These are phyloP conservation scores for Caranx melampygus DNA, from an alignment of 2,113 vertebrate species.

Conservation along the genomic window DNA sequence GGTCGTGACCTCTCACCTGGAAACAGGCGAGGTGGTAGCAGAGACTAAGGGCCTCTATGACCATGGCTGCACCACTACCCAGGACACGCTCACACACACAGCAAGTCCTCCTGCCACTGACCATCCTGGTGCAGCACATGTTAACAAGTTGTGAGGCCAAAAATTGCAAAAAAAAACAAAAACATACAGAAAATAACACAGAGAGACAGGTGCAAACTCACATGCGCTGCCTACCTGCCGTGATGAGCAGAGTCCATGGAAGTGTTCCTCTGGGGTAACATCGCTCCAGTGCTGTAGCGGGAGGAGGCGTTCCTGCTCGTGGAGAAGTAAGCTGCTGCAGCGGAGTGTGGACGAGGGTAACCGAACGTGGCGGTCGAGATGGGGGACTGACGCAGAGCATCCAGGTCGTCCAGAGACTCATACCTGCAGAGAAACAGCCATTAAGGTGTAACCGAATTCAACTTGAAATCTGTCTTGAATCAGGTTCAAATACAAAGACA, in stretches of 20 bases:
- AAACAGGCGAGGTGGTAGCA: constrained; percentile 97
- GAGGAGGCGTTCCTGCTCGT: constrained; percentile 69
- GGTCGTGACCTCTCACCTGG: constrained; percentile 89
- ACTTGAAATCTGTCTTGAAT: not conserved
- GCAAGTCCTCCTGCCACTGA: constrained; percentile 92
- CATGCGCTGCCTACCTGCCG: constrained; percentile 79
- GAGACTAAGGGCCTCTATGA: constrained; percentile 96
- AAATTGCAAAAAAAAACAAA: not conserved
- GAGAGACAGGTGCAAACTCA: not conserved
- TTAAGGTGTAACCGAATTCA: not conserved
- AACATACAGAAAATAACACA: not conserved
- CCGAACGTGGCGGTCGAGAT: constrained; percentile 48
- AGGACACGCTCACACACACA: constrained; percentile 91
- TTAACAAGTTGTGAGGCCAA: constrained; percentile 42
- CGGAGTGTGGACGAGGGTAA: constrained; percentile 79
- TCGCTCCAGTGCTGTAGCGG: constrained; percentile 67
- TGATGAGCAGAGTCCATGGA: constrained; percentile 58
- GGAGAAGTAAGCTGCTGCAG: constrained; percentile 74
- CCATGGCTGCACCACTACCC: constrained; percentile 95
- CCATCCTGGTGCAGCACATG: constrained; percentile 87
- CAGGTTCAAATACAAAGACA: not conserved
- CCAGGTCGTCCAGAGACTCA: constrained; percentile 93
- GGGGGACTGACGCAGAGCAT: constrained; percentile 70
- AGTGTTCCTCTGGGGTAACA: constrained; percentile 23
- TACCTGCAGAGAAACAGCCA: constrained; percentile 82